A percentile compares a stretch with the other conserved stretches of the same genome.
These are phyloP conservation scores for Seira ritae DNA, from an alignment of 2,888 invertebrate genomes.

Conservation along the genomic window DNA sequence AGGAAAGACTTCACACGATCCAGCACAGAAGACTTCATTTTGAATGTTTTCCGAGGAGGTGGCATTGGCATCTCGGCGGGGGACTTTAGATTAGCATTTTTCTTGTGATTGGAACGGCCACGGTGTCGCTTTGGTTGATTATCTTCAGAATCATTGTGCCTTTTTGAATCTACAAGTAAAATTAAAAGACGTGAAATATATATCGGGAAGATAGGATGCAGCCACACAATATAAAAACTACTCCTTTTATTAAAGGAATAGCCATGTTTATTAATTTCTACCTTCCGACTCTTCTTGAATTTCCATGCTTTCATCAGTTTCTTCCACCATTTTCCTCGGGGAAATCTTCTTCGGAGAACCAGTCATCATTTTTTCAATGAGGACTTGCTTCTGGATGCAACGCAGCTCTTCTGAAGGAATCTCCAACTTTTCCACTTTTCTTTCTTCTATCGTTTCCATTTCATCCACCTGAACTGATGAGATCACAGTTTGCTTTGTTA, in stretches of 20 bases:
- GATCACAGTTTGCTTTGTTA: background rate
- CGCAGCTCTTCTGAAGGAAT: slow-evolving; percentile 44
- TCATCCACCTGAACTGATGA: background rate
- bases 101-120: too few relatives aligned
- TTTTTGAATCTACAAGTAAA: background rate
- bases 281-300: background rate
- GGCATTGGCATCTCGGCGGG: background rate
- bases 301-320: background rate
- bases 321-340: background rate
- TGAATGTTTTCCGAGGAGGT: slow-evolving; percentile 38
- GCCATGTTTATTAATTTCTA: background rate
- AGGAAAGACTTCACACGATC: slow-evolving; percentile 40
- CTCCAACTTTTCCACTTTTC: slow-evolving; percentile 25
- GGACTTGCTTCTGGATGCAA: slow-evolving; percentile 42
- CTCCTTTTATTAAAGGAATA: background rate
- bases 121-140: slow-evolving; percentile 10
- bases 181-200: background rate
- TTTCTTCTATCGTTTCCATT: background rate
- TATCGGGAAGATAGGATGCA: background rate
- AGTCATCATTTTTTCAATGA: slow-evolving; percentile 47
- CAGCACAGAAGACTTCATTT: slow-evolving; percentile 33
- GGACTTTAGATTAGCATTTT: background rate
- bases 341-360: background rate
- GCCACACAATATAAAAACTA: background rate
- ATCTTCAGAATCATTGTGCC: slow-evolving; percentile 2